A percentile compares a stretch with the other conserved stretches of the same genome.
phyloP scores from a whole-genome alignment of 2,113 vertebrate species.

The Aviceda subcristata region DNA sequence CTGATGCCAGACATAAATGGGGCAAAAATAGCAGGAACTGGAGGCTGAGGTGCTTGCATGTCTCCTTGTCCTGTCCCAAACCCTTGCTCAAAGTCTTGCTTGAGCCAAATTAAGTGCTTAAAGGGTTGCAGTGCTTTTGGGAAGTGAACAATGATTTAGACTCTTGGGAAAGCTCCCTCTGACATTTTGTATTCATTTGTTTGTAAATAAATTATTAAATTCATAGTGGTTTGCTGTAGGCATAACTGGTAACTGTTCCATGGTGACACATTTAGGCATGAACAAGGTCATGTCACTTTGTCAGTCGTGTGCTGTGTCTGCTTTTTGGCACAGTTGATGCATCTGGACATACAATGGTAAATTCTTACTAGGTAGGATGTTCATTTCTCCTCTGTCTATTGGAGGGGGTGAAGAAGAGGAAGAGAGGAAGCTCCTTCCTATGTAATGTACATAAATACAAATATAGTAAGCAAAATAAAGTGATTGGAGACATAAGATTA shows the following conservation, averaged over 20 bases:
- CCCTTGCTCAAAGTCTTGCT: background rate
- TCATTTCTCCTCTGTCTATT: background rate
- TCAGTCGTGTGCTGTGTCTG: background rate
- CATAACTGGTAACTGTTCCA: background rate
- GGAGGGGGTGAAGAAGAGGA: background rate
- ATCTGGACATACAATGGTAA: background rate
- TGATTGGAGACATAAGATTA: background rate
- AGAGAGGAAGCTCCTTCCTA: background rate
- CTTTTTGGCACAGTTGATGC: background rate
- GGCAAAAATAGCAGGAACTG: background rate
- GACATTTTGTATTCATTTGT: background rate
- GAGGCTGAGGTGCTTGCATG: background rate
- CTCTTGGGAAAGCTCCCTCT: background rate
- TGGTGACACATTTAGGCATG: fast-evolving
- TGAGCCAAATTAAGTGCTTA: background rate
- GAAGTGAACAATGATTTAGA: background rate
- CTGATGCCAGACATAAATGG: background rate
- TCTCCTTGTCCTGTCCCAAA: background rate
- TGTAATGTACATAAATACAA: background rate
- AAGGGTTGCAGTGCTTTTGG: background rate
- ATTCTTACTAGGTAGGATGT: background rate
- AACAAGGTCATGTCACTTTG: background rate
- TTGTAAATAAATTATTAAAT: background rate
- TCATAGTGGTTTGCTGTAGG: background rate
- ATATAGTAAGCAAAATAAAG: background rate